phyloP scores from a whole-genome alignment of 2,888 invertebrate species.

The Lepidocyrtoides sp. region DNA sequence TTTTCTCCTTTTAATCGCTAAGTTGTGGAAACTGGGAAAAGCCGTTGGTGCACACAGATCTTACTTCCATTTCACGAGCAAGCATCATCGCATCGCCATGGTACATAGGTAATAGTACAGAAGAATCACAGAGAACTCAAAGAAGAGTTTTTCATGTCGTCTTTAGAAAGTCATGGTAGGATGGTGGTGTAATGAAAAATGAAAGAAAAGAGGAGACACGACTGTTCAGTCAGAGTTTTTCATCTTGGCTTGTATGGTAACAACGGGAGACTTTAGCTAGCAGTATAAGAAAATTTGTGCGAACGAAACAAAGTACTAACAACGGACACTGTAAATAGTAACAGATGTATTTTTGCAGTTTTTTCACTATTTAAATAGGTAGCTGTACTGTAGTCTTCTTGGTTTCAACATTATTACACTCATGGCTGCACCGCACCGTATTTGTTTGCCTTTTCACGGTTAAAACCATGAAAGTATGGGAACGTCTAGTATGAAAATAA shows the following conservation, averaged over 20 bases:
- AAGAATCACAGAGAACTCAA: no score
- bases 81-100: not conserved
- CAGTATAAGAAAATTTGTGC: not conserved
- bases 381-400: conserved; percentile 25
- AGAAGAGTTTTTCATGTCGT: no score
- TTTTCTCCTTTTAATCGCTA: conserved; percentile 26
- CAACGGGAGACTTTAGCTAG: not conserved
- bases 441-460: conserved; percentile 23
- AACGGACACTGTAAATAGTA: conserved; percentile 13
- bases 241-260: not conserved
- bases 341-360: conserved; percentile 39
- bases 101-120: not conserved
- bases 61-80: not conserved
- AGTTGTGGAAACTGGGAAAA: conserved; percentile 52
- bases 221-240: not conserved
- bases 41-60: not conserved
- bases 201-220: not conserved
- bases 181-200: conserved; percentile 32
- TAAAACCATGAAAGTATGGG: conserved; percentile 42
- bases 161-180: not conserved
- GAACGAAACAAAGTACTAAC: not conserved
- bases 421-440: conserved; percentile 8
- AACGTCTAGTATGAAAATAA: not conserved
- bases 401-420: not conserved
- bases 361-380: not conserved